Evolutionary conservation across 2,888 invertebrate species (phyloP).

Genomic region (Oeneis ivallda): DNA sequence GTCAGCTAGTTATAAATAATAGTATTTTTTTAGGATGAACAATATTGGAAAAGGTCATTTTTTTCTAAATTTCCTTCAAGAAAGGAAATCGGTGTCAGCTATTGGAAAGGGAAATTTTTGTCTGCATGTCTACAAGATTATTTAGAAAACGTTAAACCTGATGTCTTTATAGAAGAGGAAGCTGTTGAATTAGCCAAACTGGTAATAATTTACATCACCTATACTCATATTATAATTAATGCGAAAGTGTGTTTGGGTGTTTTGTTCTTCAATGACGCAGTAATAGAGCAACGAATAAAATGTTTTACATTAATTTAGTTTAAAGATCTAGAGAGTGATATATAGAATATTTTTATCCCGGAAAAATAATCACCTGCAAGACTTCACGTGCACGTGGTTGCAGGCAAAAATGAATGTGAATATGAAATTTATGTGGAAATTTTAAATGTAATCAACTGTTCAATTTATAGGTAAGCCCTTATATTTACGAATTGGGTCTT

Average conservation of each 20-base stretch:
- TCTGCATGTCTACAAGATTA: conserved; percentile 72
- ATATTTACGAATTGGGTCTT: conserved; percentile 73
- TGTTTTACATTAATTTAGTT: too few species aligned
- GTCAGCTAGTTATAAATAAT: too few species aligned
- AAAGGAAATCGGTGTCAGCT: conserved; percentile 68
- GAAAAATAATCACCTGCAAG: too few species aligned
- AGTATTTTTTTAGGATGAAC: conserved; percentile 69
- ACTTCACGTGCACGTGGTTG: too few species aligned
- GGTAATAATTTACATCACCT: conserved; percentile 46
- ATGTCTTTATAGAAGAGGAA: conserved; percentile 68
- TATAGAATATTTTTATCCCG: too few species aligned
- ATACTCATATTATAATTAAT: too few species aligned
- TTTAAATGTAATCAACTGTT: conserved; percentile 6
- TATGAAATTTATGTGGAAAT: not conserved
- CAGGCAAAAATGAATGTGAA: too few species aligned
- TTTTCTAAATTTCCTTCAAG: conserved; percentile 62
- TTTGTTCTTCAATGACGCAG: too few species aligned
- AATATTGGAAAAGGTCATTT: conserved; percentile 84
- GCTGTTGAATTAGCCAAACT: conserved; percentile 63
- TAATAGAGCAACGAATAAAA: too few species aligned
- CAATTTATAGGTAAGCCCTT: conserved; percentile 69
- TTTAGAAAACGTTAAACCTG: conserved; percentile 68
- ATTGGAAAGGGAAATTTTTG: conserved; percentile 83
- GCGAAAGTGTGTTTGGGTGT: too few species aligned
- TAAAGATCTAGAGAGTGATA: too few species aligned